Base-by-base conservation (phyloP, 2,888 invertebrate species). In the Dasypolia templi region DNA sequence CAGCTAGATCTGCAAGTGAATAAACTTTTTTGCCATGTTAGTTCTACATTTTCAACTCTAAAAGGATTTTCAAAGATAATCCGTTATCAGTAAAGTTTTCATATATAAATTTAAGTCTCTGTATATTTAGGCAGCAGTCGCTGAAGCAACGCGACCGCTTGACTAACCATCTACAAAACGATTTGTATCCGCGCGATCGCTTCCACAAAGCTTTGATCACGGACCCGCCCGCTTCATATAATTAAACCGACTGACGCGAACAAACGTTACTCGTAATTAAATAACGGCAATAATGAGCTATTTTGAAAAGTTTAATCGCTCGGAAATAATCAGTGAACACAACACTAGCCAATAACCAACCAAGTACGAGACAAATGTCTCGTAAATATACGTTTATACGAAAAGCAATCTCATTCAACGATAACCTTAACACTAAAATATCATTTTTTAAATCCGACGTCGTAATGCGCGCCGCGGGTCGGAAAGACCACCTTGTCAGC, bases 391-490 rank as follows among this genome's bases (percentile, higher is more conserved):
- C 63, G 51, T 71, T 78, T 78, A 82, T 70, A 75, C 72, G 59
- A 64, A 71, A 82, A 73, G 68, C 86, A 88, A 89, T 86, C 88
- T 85, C 89, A 89, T 92, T 90, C 91, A 93, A 93, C 89, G 90
- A 86, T 87, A 90, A 88, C 87, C 93, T 95, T 93, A 94, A 95
- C 94, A 95, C 94, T 95, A 93, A 95, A 95, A 94, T 95, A 94
- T 93, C 89, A 92, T 93, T 93, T 94, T 94, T 92, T 83, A 92
- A 93, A 91, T 89, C 84, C 87, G 77, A 84, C 81, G 82, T 83
- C 42, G 80, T 83, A 83, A 83, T 84, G 82, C 86, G 68, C 85
- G 76, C 87, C 73, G 86, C 80, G 88, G 92, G 92, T 89, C 91
- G 75, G 73, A 79, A 84, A 83, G 95, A 94, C 95, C 95, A 95